Conservation (phyloP, 2,888 invertebrate species). For the Noctua janthe region DNA sequence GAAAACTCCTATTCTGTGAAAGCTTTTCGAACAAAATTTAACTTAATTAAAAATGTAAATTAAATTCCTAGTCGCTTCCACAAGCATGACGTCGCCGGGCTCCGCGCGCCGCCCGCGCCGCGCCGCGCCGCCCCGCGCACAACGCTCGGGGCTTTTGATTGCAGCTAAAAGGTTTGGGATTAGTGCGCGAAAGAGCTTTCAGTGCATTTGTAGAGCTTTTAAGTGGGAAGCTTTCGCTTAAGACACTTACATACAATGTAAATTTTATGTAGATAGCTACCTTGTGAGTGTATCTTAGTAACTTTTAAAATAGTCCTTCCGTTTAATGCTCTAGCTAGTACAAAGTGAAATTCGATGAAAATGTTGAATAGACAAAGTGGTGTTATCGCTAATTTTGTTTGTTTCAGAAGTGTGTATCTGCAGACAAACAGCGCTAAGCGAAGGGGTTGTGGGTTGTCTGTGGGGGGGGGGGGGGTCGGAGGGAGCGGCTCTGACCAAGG, state of each 20-base stretch:
- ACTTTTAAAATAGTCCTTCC: slow-evolving; percentile 61
- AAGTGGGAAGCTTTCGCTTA: slow-evolving; percentile 91
- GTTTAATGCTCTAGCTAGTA: slow-evolving; percentile 58
- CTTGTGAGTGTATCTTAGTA: slow-evolving; percentile 73
- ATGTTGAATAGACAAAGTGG: slow-evolving; percentile 37
- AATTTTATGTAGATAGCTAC: slow-evolving; percentile 86
- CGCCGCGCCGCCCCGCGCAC: slow-evolving; percentile 74
- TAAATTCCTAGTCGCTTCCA: slow-evolving; percentile 90
- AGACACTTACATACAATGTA: slow-evolving; percentile 90
- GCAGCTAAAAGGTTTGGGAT: slow-evolving; percentile 91
- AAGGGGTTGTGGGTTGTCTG: slow-evolving; percentile 78
- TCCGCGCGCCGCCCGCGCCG: slow-evolving; percentile 61
- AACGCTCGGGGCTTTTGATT: slow-evolving; percentile 90
- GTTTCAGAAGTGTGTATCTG: slow-evolving; percentile 72
- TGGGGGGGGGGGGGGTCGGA: slow-evolving; percentile 70
- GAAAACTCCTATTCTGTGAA: slow-evolving; percentile 90
- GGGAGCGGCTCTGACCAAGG: slow-evolving; percentile 84
- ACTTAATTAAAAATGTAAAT: slow-evolving; percentile 91
- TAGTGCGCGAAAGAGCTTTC: slow-evolving; percentile 91
- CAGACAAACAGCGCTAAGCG: slow-evolving; percentile 74
- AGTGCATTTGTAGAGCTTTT: slow-evolving; percentile 91
- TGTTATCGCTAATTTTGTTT: slow-evolving; percentile 61
- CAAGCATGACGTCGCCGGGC: slow-evolving; percentile 87
- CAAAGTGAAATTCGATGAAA: slow-evolving; percentile 39
- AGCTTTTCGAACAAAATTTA: slow-evolving; percentile 90